Evolutionary conservation across 2,797 vertebrate species (phyloP).

Genomic region (Acanthurus tractus): DNA sequence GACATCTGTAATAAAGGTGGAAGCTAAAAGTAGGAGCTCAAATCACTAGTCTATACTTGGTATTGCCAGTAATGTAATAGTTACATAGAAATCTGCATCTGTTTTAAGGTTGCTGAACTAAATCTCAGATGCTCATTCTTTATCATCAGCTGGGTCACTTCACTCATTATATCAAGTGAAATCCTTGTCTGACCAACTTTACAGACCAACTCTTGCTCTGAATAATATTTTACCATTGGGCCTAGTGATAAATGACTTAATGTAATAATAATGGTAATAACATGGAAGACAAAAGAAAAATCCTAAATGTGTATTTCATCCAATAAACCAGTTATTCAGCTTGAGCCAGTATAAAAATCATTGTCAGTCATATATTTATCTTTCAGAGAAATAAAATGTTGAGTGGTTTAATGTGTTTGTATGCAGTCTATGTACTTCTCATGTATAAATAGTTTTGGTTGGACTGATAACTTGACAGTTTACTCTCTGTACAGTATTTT

Average conservation of each 20-base stretch:
- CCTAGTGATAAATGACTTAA: not conserved
- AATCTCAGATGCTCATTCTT: not conserved
- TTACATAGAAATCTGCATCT: not conserved
- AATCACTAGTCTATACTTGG: not conserved
- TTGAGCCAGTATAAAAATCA: not conserved
- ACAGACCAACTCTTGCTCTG: too few species aligned
- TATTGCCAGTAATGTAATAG: not conserved
- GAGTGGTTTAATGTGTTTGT: too few species aligned
- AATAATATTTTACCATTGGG: not conserved
- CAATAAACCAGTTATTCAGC: not conserved
- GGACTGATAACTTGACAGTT: not conserved
- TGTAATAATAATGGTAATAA: not conserved
- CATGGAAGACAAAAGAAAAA: not conserved
- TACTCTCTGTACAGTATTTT: slow-evolving; percentile 2
- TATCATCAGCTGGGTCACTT: slow-evolving; percentile 9
- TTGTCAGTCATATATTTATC: too few species aligned
- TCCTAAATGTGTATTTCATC: not conserved
- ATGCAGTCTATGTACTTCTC: too few species aligned
- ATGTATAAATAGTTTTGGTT: not conserved
- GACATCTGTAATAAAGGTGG: not conserved
- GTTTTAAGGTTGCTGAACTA: slow-evolving; percentile 9
- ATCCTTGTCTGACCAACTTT: too few species aligned
- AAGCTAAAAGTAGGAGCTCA: not conserved
- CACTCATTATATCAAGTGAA: too few species aligned
- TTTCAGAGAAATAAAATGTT: too few species aligned